These are phyloP conservation scores for Caenorhabditis afra DNA, from an alignment of 2,888 invertebrate genomes.

Conservation along the genomic window DNA sequence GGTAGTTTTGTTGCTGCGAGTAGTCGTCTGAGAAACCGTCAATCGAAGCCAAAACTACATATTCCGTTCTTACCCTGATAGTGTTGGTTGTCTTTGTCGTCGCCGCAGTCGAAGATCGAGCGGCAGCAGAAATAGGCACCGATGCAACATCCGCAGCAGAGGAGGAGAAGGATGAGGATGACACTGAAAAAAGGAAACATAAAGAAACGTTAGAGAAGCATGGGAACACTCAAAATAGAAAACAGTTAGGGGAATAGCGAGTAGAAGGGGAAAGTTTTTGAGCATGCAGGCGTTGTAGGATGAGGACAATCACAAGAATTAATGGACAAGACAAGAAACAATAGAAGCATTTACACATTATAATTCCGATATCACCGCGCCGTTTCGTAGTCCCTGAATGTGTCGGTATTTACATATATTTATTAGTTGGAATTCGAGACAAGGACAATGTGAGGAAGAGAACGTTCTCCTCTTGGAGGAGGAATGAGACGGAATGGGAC, in stretches of 20 bases:
- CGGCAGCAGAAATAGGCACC: slow-evolving; percentile 74
- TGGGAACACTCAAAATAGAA: not conserved
- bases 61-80: slow-evolving; percentile 40
- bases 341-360: not conserved
- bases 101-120: slow-evolving; percentile 71
- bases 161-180: slow-evolving; percentile 70
- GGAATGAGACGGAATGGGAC: not conserved
- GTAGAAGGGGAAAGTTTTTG: not conserved
- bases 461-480: not conserved
- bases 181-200: slow-evolving; percentile 76
- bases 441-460: slow-evolving; percentile 25
- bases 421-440: slow-evolving; percentile 8
- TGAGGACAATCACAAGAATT: not conserved
- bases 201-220: not conserved
- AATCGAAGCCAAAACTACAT: not conserved
- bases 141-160: slow-evolving; percentile 75
- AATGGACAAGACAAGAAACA: slow-evolving; percentile 4
- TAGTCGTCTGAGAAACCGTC: too few species aligned
- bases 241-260: not conserved
- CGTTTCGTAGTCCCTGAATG: slow-evolving; percentile 39
- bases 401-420: not conserved
- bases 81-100: slow-evolving; percentile 55
- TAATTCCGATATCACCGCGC: not conserved
- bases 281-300: not conserved
- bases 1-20: too few species aligned